A percentile compares a stretch with the other conserved stretches of the same genome.
Conservation (phyloP, 2,113 vertebrate genomes). For the Dicrurus megarhynchus region DNA sequence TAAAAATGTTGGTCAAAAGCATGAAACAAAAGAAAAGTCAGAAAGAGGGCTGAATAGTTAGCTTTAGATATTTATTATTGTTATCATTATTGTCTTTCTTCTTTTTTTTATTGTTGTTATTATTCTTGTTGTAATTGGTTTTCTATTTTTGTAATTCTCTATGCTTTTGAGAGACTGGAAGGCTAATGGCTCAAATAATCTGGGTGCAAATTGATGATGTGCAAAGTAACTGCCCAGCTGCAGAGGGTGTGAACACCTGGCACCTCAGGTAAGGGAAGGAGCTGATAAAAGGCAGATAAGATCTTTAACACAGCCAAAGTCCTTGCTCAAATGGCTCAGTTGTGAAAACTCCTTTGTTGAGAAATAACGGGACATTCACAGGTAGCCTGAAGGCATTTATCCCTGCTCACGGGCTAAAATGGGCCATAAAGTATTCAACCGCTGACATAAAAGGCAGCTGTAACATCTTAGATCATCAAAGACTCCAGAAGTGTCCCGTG, state of each 20-base stretch:
- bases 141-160: neutral
- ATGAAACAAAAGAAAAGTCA: neutral
- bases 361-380: neutral
- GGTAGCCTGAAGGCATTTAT: neutral
- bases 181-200: neutral
- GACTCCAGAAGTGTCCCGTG: accelerated
- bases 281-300: neutral
- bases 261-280: neutral
- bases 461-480: neutral
- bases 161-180: neutral
- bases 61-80: neutral
- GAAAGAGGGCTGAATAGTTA: neutral
- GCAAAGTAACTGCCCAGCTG: neutral
- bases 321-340: no score
- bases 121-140: neutral
- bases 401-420: neutral
- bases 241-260: neutral
- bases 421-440: neutral
- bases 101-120: neutral
- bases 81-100: neutral
- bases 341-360: neutral
- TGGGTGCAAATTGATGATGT: neutral
- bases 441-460: neutral
- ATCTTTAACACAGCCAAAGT: neutral
- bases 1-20: neutral